Percentiles rank a stretch among this genome's conserved stretches.
phyloP scores from a whole-genome alignment of 2,888 invertebrate genomes.

The Anaspis maculata region DNA sequence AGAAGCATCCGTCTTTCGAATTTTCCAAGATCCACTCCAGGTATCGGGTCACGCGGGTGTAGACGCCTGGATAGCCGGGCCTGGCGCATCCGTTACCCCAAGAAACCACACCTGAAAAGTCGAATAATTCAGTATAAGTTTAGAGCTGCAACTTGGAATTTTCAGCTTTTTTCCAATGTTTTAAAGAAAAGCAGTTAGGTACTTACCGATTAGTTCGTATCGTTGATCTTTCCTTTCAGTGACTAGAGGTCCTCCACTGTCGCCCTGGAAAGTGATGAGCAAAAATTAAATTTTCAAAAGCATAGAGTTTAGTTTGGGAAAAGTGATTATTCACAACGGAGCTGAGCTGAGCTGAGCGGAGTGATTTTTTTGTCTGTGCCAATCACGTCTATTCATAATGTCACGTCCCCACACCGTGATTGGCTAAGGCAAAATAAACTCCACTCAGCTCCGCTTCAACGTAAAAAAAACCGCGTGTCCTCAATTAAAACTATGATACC shows the following conservation, averaged over 20 bases:
- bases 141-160: neutral
- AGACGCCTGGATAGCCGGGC: constrained; percentile 77
- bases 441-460: too few relatives aligned
- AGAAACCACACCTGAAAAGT: constrained; percentile 64
- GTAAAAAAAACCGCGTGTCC: too few relatives aligned
- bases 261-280: constrained; percentile 31
- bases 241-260: constrained; percentile 41
- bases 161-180: too few relatives aligned
- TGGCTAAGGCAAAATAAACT: too few relatives aligned
- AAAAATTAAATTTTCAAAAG: neutral
- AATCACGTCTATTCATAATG: too few relatives aligned
- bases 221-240: constrained; percentile 56
- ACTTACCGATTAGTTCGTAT: constrained; percentile 74
- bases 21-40: constrained; percentile 73
- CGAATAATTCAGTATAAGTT: too few relatives aligned
- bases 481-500: too few relatives aligned
- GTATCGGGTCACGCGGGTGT: constrained; percentile 75
- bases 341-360: too few relatives aligned
- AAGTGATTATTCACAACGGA: neutral
- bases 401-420: too few relatives aligned
- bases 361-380: too few relatives aligned
- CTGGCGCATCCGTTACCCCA: constrained; percentile 88
- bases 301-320: too few relatives aligned
- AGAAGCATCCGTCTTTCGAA: constrained; percentile 75
- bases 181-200: too few relatives aligned